Conservation (phyloP, 2,113 vertebrate genomes). For the Geothlypis trichas region DNA sequence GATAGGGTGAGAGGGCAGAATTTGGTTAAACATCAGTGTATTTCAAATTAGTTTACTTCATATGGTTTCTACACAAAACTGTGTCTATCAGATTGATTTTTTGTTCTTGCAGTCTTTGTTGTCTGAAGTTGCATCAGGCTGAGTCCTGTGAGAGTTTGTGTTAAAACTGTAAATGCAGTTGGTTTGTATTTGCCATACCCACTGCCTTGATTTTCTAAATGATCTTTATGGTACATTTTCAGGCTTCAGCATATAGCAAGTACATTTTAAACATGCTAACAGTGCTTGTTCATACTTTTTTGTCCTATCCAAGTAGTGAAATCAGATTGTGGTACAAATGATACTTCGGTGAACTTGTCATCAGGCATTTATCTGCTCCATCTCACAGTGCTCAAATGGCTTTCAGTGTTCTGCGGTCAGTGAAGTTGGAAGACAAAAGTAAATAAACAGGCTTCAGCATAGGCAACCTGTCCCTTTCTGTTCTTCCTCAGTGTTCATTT, state of each 20-base stretch:
- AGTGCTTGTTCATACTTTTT: background rate
- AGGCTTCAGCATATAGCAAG: background rate
- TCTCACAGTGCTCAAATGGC: background rate
- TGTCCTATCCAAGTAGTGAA: background rate
- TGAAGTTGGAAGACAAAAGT: background rate
- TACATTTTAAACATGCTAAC: background rate
- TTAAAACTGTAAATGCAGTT: background rate
- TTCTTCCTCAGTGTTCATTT: background rate
- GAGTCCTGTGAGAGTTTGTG: background rate
- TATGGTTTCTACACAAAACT: background rate
- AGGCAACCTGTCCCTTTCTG: background rate
- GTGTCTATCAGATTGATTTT: background rate
- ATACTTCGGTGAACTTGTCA: background rate
- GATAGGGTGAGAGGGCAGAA: background rate
- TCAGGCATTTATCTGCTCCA: background rate
- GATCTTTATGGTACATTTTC: background rate
- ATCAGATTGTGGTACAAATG: background rate
- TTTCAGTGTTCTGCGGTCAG: background rate
- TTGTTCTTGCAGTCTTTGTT: background rate
- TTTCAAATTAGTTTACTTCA: background rate
- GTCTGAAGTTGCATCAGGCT: background rate
- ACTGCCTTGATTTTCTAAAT: background rate
- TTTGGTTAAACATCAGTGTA: background rate
- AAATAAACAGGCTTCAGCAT: background rate
- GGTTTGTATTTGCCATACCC: background rate